Base-by-base conservation (phyloP, 2,113 vertebrate species). In the Callipepla squamata region DNA sequence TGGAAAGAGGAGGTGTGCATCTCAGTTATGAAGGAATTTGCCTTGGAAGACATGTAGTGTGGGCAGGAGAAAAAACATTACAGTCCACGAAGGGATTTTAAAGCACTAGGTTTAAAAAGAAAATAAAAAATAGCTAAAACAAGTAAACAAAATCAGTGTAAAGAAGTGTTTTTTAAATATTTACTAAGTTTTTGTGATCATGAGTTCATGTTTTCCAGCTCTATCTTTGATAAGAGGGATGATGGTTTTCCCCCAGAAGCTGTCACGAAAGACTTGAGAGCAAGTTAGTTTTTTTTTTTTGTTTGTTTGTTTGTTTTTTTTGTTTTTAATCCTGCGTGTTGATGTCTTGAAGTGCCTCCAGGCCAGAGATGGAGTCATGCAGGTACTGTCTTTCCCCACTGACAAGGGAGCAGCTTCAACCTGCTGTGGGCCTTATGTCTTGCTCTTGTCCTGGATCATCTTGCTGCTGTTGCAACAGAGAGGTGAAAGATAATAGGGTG, bases 201-300 rank as follows among this genome's bases (percentile, higher is more conserved):
- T 13, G 14, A 68, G 4, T 32, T 69, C 6, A n/a, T 40, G 2
- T 66, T 82, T 79, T 62, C 13, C 25, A 62, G 7, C 7, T 69
- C 28, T 79, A 1, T 34, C n/a, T 74, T 50, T 34, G 34, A 40
- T 30, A 45, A 50, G 25, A 48, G 20, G 34, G 58, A 38, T 15
- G 34, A 62, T 6, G 3, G 1, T 13, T 3, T 5, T 6, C 1
- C 12, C 9, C 2, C 11, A n/a, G 61, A 57, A 38, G 6, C 16
- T 38, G 34, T 68, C 8, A 48, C 11, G 36, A 44, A 55, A 58
- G 9, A 36, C 14, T 6, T 65, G 25, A 69, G 66, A 85, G 32
- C 28, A 48, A 40, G 5, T 6, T 25, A 25, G 6, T 44, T 44
- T 91, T 65, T 38, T 48, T 45, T 36, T 36, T 36, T 36, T 36